Evolutionary conservation across 1,140 invertebrate genomes (phyloP).

Genomic region (Drosophila teissieri): DNA sequence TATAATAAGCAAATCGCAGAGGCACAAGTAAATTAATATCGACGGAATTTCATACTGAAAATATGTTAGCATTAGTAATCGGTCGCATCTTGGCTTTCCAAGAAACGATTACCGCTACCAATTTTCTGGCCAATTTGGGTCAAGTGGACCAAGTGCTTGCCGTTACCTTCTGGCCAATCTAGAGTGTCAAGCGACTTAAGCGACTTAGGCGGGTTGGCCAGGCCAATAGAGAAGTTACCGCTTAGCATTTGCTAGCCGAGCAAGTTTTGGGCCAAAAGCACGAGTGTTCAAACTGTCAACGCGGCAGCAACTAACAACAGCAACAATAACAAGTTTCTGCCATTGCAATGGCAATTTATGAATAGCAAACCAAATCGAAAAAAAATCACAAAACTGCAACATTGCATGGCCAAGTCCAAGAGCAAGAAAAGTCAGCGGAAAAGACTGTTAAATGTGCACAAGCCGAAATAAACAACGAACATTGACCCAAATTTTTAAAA

Average conservation of each 20-base stretch:
- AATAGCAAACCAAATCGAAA: conserved; percentile 15
- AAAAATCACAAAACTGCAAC: conserved; percentile 55
- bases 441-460: conserved; percentile 75
- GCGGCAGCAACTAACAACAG: conserved; percentile 36
- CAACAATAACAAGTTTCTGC: conserved; percentile 53
- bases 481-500: conserved; percentile 68
- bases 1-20: too few relatives aligned
- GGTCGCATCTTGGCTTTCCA: background rate
- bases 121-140: conserved; percentile 24
- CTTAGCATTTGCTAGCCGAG: conserved; percentile 11
- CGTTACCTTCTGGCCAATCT: conserved; percentile 24
- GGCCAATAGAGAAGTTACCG: conserved; percentile 26
- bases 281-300: conserved; percentile 52
- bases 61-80: background rate
- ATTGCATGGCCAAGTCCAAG: conserved; percentile 81
- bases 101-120: background rate
- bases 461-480: conserved; percentile 56
- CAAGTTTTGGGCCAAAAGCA: conserved; percentile 32
- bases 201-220: conserved; percentile 12
- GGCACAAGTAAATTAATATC: too few relatives aligned
- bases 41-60: background rate
- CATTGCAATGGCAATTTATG: conserved; percentile 44
- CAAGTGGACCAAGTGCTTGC: conserved; percentile 19
- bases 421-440: conserved; percentile 63
- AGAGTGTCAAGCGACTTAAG: conserved; percentile 16